Percentiles rank a stretch among this genome's conserved stretches.
phyloP scores from a whole-genome alignment of 2,888 invertebrate species.

The Galeopsomyia nigrocyanea region DNA sequence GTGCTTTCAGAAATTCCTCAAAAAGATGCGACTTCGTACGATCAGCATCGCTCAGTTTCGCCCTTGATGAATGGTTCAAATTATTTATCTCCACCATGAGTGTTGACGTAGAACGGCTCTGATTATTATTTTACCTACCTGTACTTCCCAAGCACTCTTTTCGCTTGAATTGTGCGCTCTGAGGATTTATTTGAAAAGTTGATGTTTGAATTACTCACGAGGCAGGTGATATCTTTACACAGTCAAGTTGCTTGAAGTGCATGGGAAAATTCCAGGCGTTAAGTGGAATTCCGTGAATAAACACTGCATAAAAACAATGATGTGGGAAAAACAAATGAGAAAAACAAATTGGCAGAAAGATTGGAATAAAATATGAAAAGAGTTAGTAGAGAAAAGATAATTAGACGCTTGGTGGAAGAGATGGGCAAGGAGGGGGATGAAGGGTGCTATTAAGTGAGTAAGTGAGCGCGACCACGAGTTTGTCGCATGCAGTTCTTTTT shows the following conservation, averaged over 20 bases:
- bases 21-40: constrained; percentile 56
- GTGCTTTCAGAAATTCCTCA: constrained; percentile 51
- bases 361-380: too few relatives aligned
- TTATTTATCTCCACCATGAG: constrained; percentile 45
- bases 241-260: too few relatives aligned
- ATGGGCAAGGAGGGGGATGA: constrained; percentile 47
- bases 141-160: background rate
- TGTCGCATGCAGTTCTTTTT: constrained; percentile 50
- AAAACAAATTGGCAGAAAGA: too few relatives aligned
- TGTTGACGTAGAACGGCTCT: constrained; percentile 32
- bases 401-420: background rate
- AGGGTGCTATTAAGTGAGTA: constrained; percentile 61
- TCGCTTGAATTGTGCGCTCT: background rate
- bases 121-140: constrained; percentile 14
- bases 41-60: constrained; percentile 1
- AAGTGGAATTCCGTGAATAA: too few relatives aligned
- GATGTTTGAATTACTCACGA: too few relatives aligned
- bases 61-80: constrained; percentile 52
- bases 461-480: constrained; percentile 61
- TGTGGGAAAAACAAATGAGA: too few relatives aligned
- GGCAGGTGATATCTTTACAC: too few relatives aligned
- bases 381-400: constrained; percentile 13
- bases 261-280: too few relatives aligned
- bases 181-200: too few relatives aligned
- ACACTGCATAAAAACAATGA: too few relatives aligned